Conservation (phyloP, 2,888 invertebrate genomes). For the Rhingia campestris region DNA sequence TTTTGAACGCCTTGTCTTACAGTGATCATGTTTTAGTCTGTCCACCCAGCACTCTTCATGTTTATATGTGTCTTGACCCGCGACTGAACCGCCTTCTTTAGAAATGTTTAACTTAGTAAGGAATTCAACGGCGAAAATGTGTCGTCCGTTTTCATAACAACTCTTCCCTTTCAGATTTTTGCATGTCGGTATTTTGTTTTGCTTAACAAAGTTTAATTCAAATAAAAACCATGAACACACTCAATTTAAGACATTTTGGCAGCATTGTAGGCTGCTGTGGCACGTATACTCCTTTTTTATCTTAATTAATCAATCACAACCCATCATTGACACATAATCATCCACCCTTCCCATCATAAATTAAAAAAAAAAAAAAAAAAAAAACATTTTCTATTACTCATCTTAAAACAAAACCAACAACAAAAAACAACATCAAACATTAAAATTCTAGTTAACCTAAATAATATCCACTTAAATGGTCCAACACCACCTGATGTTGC, state of each 20-base stretch:
- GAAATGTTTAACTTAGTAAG: no score
- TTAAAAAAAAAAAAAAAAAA: constrained; percentile 9
- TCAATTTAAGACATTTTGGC: neutral
- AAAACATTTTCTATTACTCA: constrained; percentile 2
- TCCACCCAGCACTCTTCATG: no score
- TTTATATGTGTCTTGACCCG: no score
- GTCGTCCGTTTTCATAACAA: no score
- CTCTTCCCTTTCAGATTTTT: no score
- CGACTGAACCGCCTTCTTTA: no score
- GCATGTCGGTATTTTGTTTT: neutral
- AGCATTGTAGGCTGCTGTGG: neutral
- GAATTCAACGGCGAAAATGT: no score
- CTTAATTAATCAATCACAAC: constrained; percentile 24
- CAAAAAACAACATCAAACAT: constrained; percentile 46
- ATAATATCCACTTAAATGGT: constrained; percentile 77
- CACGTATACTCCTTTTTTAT: neutral
- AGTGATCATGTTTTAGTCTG: no score
- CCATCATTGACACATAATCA: constrained; percentile 51
- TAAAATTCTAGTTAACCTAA: constrained; percentile 73
- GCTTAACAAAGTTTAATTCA: neutral
- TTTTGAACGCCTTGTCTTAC: no score
- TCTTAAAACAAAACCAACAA: constrained; percentile 37
- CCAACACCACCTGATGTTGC: constrained; percentile 74
- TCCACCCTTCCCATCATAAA: constrained; percentile 37
- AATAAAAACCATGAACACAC: no score